These are phyloP conservation scores for cat (Felis catus) DNA, from an alignment of 2,113 vertebrate genomes.

Conservation along the genomic window DNA sequence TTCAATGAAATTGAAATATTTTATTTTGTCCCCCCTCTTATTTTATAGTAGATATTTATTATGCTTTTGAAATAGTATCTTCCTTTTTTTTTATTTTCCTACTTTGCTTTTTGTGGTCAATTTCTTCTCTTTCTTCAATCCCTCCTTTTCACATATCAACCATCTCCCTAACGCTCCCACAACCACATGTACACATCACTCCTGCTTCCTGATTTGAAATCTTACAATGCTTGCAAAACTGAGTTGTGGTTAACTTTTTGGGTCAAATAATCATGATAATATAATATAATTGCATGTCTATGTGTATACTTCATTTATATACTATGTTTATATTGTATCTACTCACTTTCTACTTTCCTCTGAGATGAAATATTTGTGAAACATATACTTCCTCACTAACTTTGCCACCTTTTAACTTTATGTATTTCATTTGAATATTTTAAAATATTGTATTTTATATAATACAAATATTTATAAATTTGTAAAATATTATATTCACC, in stretches of 20 bases:
- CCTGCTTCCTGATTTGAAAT: not conserved
- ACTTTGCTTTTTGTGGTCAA: not conserved
- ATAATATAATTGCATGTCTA: not conserved
- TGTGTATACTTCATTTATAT: not conserved
- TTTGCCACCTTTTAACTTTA: not conserved
- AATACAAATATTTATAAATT: no score
- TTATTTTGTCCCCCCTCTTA: not conserved
- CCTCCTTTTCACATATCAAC: not conserved
- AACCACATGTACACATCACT: not conserved
- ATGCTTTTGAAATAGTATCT: not conserved
- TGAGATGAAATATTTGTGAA: not conserved
- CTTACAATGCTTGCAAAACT: not conserved
- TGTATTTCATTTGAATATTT: not conserved
- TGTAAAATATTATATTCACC: not conserved
- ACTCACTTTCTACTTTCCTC: accelerated
- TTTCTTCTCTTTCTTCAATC: not conserved
- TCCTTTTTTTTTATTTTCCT: not conserved
- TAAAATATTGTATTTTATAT: not conserved
- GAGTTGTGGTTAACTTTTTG: not conserved
- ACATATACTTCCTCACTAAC: not conserved
- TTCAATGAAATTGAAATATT: not conserved
- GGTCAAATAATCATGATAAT: not conserved
- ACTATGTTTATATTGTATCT: not conserved
- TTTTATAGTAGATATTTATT: not conserved
- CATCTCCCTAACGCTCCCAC: accelerated